Evolutionary conservation across 2,797 vertebrate genomes (phyloP).

Genomic region (Thalassophryne amazonica): DNA sequence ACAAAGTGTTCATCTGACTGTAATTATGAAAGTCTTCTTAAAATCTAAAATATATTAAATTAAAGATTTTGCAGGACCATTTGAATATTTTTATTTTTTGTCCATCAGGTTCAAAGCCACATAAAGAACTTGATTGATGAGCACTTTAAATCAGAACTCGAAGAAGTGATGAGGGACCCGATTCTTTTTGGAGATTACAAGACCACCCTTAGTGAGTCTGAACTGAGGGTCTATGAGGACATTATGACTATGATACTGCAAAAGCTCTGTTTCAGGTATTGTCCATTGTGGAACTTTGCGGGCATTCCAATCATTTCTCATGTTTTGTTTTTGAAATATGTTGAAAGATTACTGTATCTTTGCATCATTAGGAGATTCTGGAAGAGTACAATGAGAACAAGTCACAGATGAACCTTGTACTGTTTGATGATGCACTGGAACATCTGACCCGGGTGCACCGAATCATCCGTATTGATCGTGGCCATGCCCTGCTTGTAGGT

Average conservation of each 20-base stretch:
- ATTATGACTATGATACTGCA: conserved; percentile 90
- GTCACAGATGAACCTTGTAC: conserved; percentile 87
- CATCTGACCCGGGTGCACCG: conserved; percentile 90
- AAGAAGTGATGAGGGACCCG: conserved; percentile 85
- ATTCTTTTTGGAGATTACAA: conserved; percentile 95
- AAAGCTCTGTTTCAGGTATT: conserved; percentile 92
- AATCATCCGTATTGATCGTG: conserved; percentile 87
- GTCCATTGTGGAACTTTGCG: neutral
- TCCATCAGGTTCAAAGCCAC: conserved; percentile 84
- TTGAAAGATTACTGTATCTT: neutral
- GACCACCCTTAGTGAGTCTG: conserved; percentile 82
- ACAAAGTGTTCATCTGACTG: neutral
- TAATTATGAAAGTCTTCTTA: neutral
- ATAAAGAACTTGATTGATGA: conserved; percentile 79
- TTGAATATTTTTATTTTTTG: neutral
- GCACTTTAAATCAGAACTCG: conserved; percentile 80
- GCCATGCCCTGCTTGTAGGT: conserved; percentile 91
- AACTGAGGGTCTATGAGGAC: conserved; percentile 89
- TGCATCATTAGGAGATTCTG: conserved; percentile 84
- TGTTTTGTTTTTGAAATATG: neutral
- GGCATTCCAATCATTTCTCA: neutral
- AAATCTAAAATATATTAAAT: neutral
- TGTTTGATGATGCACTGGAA: conserved; percentile 95
- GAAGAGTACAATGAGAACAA: conserved; percentile 92
- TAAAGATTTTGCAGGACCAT: neutral